phyloP scores from a whole-genome alignment of 2,888 invertebrate species.

The Danaus chrysippus region DNA sequence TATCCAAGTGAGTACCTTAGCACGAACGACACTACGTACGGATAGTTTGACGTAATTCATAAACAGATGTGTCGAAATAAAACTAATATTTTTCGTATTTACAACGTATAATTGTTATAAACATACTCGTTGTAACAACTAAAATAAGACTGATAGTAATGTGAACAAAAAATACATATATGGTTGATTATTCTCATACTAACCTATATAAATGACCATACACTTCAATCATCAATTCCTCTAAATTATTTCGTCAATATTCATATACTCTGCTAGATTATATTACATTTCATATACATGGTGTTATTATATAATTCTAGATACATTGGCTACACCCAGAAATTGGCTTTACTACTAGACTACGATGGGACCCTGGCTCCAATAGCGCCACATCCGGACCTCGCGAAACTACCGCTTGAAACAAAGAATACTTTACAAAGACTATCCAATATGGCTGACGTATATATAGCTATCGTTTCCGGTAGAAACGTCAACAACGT shows the following conservation, averaged over 20 bases:
- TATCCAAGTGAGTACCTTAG: conserved; percentile 84
- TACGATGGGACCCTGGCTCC: conserved; percentile 94
- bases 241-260: too few species aligned
- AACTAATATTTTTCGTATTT: too few species aligned
- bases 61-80: too few species aligned
- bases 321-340: conserved; percentile 92
- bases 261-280: too few species aligned
- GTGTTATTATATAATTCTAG: conserved; percentile 58
- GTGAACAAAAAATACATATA: too few species aligned
- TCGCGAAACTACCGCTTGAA: conserved; percentile 91
- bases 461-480: conserved; percentile 92
- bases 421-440: conserved; percentile 91
- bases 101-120: too few species aligned
- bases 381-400: conserved; percentile 92
- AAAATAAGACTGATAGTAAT: too few species aligned
- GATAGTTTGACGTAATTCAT: too few species aligned
- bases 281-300: not conserved
- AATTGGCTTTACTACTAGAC: conserved; percentile 89
- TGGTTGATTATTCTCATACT: too few species aligned
- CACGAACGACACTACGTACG: not conserved
- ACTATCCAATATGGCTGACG: conserved; percentile 90
- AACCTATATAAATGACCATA: too few species aligned
- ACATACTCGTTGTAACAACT: too few species aligned
- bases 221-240: too few species aligned
- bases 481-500: conserved; percentile 93